Evolutionary conservation across 2,888 invertebrate species (phyloP), one percentile per base, ranked within the genome.

Genomic region (Agonum fuliginosum): DNA sequence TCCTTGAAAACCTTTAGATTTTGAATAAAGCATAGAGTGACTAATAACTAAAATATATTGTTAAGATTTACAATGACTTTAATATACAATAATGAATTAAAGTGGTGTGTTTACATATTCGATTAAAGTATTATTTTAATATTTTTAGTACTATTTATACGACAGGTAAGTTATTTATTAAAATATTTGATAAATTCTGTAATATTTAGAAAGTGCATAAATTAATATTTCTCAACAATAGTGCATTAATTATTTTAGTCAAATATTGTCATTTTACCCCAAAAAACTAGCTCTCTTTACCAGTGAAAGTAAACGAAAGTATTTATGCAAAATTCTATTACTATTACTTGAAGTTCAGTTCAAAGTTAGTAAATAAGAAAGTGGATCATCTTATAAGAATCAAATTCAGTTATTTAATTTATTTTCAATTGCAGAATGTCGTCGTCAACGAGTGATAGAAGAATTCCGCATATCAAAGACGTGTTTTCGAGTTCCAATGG

Each of bases 401-500:
- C n/a, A n/a, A n/a, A n/a, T n/a, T n/a, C n/a, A n/a, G n/a, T n/a
- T n/a, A n/a, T n/a, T n/a, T n/a, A 62, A 12, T 20, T 62, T 30
- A 30, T 30, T 30, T 30, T 30, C 27, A 27, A n/a, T 65, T 65
- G 0, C 34, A 65, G 65, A 14, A 43, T 5, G n/a, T n/a, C n/a
- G n/a, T n/a, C 93, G 81, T 90, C 92, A 78, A 81, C 79, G 65
- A 81, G 76, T 71, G 94, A 94, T 84, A 89, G 94, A 82, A 91
- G 91, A 85, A 94, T 94, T 83, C 92, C 93, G 80, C 94, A 94
- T 84, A 89, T 94, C 81, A 89, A 94, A 83, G 94, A 94, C 86
- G 92, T 93, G 84, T 93, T 93, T 85, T 91, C 24, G 2, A 37
- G 22, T 5, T 10, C 67, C 24, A 69, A 51, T n/a, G 37, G 51